Base-by-base conservation (phyloP, 2,113 vertebrate genomes). In the Aldabrachelys gigantea region DNA sequence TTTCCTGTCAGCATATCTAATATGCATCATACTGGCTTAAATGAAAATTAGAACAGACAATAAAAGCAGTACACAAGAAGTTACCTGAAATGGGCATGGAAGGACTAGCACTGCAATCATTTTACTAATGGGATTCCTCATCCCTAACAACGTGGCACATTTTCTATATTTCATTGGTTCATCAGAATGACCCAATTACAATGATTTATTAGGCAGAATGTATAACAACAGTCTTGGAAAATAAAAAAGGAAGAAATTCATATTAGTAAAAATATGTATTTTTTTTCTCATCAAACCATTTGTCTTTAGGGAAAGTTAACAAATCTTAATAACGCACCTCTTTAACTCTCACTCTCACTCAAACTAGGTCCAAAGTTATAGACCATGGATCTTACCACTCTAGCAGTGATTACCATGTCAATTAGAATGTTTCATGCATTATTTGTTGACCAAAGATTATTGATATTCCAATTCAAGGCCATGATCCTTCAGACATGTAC, bases 331-430 rank as follows among this genome's bases (percentile, higher is more conserved):
- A 90, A 44, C 6, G 12, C 3, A 2, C 49, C 17, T 75, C 81
- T 44, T 50, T 62, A 44, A 81, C 4, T 25, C 49, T 62, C 49
- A 81, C 4, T 25, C 49, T 76, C 19, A 41, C 69, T 69, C 41
- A 56, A 12, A 54, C 82, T 53, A 56, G 54, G 31, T 52, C 4
- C 72, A 89, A 4, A 72, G 53, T 5, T 25, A 44, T 31, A 25
- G 3, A 31, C 0, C 0, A 57, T 12, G 16, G 7, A 1, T 0
- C 44, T 2, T 54, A 7, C 41, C 4, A 41, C 80, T 91, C 5
- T 44, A 5, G 14, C 9, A 47, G 59, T 62, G 75, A 81, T 29
- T 50, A 8, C 54, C 44, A 3, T 0, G 7, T 27, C 44, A 2
- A 31, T 29, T 69, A 19, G n/a, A 8, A 1, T 59, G 38, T 14